Evolutionary conservation across 2,888 invertebrate genomes (phyloP), one percentile per base, ranked within the genome.

Genomic region (Andrena hattorfiana): DNA sequence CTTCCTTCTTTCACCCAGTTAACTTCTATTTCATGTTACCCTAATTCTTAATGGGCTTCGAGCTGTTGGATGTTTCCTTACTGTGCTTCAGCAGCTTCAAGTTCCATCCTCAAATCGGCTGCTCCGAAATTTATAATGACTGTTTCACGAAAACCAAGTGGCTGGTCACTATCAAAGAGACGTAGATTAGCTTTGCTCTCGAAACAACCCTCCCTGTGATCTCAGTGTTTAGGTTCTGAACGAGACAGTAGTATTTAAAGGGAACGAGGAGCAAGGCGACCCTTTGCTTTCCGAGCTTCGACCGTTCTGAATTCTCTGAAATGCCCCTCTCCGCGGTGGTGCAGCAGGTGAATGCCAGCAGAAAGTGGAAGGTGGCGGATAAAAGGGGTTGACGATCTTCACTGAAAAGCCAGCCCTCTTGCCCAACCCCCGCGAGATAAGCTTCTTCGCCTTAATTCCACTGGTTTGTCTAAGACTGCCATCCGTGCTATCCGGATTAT

Each of bases 401-500:
- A 48, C 60, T 77, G 75, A 84, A 85, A 85, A 79, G 82, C 77
- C 63, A 75, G 56, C 67, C 56, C 42, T 23, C 51, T 26, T n/a
- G 13, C 7, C 72, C 75, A 23, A 59, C 16, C 73, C 71, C 67
- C 42, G 28, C 73, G 66, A 80, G 84, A 85, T 84, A 84, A 85
- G 84, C 85, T 80, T 49, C 83, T 26, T 26, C 71, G 63, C 72
- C 85, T 87, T 85, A 87, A 87, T 87, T 85, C 77, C 77, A 62
- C 70, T 71, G 86, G 82, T 84, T 86, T 84, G 75, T 84, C 79
- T 64, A 77, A 84, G 81, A 69, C 73, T 74, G 59, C 80, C 60
- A 71, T 74, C 80, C 72, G 13, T 26, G 49, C 73, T 66, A 20
- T 59, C 56, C 51, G 81, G 83, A 88, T 87, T 88, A 83, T 84